Percentiles rank a stretch among this genome's conserved stretches.
Evolutionary conservation across 2,888 invertebrate species (phyloP).

Genomic region (Disparrhopalites patrizii): DNA sequence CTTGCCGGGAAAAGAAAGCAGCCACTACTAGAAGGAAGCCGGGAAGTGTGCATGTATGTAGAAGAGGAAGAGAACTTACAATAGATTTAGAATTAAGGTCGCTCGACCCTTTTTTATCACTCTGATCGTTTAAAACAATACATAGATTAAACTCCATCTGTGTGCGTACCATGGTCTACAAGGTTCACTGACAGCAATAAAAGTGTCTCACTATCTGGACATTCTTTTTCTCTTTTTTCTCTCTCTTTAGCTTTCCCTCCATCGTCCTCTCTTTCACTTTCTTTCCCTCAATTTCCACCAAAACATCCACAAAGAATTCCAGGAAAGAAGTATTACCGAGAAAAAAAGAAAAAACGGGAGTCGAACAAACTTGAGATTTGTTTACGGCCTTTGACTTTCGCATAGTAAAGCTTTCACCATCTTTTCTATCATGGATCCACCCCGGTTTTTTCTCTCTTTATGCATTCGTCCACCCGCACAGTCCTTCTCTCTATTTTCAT

Average conservation of each 20-base stretch:
- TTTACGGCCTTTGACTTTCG: constrained; percentile 1
- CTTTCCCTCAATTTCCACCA: constrained; percentile 1
- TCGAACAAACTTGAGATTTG: background rate
- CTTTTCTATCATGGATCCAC: background rate
- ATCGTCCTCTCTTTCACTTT: background rate
- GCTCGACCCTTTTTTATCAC: constrained; percentile 21
- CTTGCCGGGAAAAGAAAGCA: no score
- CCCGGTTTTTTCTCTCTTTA: background rate
- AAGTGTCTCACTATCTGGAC: constrained; percentile 19
- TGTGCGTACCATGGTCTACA: constrained; percentile 8
- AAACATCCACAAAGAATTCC: constrained; percentile 14
- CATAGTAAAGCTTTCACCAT: background rate
- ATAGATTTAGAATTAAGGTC: constrained; percentile 22
- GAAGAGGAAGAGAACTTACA: background rate
- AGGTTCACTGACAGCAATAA: constrained; percentile 15
- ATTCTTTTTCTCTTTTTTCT: constrained; percentile 4
- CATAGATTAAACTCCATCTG: constrained; percentile 19
- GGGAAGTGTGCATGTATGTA: background rate
- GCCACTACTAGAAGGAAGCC: no score
- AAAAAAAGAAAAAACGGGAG: no score
- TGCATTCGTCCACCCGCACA: background rate
- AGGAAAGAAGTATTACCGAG: background rate
- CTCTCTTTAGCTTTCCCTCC: background rate
- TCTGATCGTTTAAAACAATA: constrained; percentile 10
- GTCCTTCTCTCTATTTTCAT: background rate